Evolutionary conservation across 2,888 invertebrate species (phyloP).

Genomic region (Bruchidius siliquastri): DNA sequence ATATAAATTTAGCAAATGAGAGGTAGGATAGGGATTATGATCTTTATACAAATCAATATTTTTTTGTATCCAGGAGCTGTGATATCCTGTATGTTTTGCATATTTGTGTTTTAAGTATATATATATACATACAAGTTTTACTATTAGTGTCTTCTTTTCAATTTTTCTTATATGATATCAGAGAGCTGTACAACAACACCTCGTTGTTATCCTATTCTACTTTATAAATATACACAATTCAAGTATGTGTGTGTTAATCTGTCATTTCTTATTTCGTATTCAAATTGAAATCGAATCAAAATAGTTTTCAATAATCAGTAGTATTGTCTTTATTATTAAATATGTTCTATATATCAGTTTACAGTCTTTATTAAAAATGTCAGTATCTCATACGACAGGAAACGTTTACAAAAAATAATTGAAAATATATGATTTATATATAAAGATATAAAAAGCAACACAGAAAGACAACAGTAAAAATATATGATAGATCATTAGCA

Average conservation of each 20-base stretch:
- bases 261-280: background rate
- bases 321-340: background rate
- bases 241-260: background rate
- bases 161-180: constrained; percentile 7
- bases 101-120: constrained; percentile 5
- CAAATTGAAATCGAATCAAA: background rate
- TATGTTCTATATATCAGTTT: background rate
- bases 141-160: constrained; percentile 1
- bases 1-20: constrained; percentile 14
- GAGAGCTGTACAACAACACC: constrained; percentile 3
- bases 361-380: constrained; percentile 3
- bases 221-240: constrained; percentile 16
- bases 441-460: constrained; percentile 10
- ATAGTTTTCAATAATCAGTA: background rate
- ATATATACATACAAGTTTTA: constrained; percentile 3
- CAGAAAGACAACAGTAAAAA: constrained; percentile 8
- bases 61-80: constrained; percentile 13
- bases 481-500: background rate
- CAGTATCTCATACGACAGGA: constrained; percentile 10
- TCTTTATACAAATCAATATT: constrained; percentile 4
- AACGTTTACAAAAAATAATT: constrained; percentile 10
- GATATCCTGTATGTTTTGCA: constrained; percentile 12
- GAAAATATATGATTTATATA: constrained; percentile 7
- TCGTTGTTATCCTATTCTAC: constrained; percentile 17
- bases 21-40: background rate